These are phyloP conservation scores for Aegypius monachus DNA, from an alignment of 2,113 vertebrate species.

Conservation along the genomic window DNA sequence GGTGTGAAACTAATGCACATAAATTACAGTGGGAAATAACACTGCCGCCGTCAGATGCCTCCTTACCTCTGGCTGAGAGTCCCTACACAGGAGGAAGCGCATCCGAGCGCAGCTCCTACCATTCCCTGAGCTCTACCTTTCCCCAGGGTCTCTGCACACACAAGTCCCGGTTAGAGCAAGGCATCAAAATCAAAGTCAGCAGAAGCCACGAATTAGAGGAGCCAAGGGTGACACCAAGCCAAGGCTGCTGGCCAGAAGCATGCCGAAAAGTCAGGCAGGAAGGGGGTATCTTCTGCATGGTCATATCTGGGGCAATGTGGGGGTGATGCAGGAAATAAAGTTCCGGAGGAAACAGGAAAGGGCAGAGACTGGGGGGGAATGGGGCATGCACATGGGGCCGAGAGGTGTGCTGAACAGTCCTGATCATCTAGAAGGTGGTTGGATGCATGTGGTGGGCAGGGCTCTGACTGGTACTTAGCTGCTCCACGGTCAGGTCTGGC, in stretches of 20 bases:
- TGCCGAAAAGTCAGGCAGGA: neutral
- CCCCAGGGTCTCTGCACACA: neutral
- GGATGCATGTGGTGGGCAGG: neutral
- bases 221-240: neutral
- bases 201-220: neutral
- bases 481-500: neutral
- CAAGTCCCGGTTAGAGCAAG: neutral
- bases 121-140: neutral
- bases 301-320: neutral
- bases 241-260: neutral
- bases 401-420: neutral
- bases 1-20: neutral
- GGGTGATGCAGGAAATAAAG: neutral
- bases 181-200: neutral
- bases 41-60: neutral
- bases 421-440: neutral
- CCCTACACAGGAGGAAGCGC: neutral
- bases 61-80: neutral
- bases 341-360: neutral
- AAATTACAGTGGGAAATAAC: neutral
- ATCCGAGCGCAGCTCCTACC: rapidly evolving
- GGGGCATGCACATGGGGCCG: neutral
- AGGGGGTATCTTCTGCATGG: neutral
- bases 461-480: neutral
- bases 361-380: neutral